A percentile compares a stretch with the other conserved stretches of the same genome.
Evolutionary conservation across 2,888 invertebrate genomes (phyloP).

Genomic region (Trichopria drosophilae): DNA sequence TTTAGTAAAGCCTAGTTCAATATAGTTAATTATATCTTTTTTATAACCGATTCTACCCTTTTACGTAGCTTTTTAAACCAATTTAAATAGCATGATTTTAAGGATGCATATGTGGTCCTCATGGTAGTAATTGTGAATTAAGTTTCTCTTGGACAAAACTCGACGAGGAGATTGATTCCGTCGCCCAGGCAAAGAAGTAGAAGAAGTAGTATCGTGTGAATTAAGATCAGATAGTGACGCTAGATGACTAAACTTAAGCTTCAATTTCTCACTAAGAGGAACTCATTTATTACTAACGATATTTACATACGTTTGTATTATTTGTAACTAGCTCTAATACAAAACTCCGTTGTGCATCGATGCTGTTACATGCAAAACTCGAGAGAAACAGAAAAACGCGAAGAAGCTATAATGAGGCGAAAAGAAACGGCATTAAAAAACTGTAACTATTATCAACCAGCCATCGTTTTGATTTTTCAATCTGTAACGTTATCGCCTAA

Average conservation of each 20-base stretch:
- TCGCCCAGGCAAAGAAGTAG: slow-evolving; percentile 38
- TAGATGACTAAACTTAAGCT: slow-evolving; percentile 56
- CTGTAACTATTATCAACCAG: slow-evolving; percentile 26
- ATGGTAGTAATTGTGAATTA: no score
- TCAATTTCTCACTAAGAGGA: slow-evolving; percentile 50
- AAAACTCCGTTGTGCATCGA: slow-evolving; percentile 55
- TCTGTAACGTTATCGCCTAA: slow-evolving; percentile 47
- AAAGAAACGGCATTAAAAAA: slow-evolving; percentile 14
- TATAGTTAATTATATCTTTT: no score
- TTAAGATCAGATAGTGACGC: slow-evolving; percentile 50
- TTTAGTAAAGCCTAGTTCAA: no score
- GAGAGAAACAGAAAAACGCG: slow-evolving; percentile 29
- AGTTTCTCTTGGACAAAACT: no score
- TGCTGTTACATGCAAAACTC: slow-evolving; percentile 40
- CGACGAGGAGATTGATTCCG: no score
- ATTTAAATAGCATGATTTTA: no score
- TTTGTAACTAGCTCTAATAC: slow-evolving; percentile 57
- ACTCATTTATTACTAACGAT: slow-evolving; percentile 51
- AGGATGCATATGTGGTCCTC: no score
- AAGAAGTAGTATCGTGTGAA: slow-evolving; percentile 47
- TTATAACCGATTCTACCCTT: no score
- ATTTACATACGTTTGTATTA: slow-evolving; percentile 58
- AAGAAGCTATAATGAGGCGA: slow-evolving; percentile 8
- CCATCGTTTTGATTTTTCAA: slow-evolving; percentile 39
- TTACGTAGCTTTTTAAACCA: no score